Conservation (phyloP, 2,797 vertebrate species). For the Delichon dasypus region DNA sequence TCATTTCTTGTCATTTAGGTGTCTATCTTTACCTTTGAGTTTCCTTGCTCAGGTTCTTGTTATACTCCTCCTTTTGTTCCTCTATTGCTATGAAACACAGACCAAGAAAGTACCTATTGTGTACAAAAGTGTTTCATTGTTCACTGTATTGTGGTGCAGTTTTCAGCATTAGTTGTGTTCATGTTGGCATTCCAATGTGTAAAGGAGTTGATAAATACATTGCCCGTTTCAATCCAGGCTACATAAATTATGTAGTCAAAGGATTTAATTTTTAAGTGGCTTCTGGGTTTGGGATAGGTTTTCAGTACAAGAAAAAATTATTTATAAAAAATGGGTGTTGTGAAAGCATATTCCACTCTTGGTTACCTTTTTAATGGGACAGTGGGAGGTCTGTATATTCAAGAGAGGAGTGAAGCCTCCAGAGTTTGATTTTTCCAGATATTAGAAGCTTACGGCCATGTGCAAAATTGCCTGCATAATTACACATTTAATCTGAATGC, state of each 20-base stretch:
- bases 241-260: background rate
- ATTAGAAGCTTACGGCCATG: background rate
- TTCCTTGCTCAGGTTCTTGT: background rate
- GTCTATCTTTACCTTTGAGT: background rate
- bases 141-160: background rate
- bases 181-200: conserved; percentile 10
- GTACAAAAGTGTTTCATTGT: background rate
- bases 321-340: background rate
- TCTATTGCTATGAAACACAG: background rate
- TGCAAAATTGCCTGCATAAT: conserved; percentile 18
- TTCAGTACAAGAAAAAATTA: background rate
- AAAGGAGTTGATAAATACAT: conserved; percentile 8
- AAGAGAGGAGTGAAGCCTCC: background rate
- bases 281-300: background rate
- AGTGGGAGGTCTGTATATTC: background rate
- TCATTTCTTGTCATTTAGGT: background rate
- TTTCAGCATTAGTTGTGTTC: background rate
- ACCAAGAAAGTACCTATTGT: background rate
- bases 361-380: background rate
- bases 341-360: background rate
- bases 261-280: background rate
- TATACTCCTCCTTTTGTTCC: background rate
- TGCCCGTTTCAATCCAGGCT: background rate
- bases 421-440: background rate
- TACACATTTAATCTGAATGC: background rate